These are phyloP conservation scores for Sarcophilus harrisii DNA, from an alignment of 2,797 vertebrate genomes.

Conservation along the genomic window DNA sequence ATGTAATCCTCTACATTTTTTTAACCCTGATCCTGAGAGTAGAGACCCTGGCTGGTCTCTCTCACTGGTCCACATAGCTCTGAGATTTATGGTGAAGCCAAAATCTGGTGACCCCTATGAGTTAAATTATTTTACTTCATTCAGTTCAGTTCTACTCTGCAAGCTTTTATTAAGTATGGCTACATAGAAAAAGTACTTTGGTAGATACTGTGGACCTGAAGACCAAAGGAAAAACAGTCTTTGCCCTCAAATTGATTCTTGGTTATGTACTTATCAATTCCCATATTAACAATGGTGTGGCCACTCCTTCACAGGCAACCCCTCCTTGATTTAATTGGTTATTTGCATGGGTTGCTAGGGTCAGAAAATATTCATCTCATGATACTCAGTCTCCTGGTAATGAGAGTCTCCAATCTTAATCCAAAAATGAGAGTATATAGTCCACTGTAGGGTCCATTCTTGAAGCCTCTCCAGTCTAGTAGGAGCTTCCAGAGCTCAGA, in stretches of 20 bases:
- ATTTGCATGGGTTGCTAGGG: background rate
- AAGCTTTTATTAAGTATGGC: background rate
- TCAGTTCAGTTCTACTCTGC: background rate
- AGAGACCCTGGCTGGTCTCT: background rate
- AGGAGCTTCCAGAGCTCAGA: background rate
- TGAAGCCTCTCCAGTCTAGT: background rate
- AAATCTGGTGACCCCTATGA: background rate
- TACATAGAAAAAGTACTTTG: background rate
- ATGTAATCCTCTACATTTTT: background rate
- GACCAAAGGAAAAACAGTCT: background rate
- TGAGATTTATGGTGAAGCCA: background rate
- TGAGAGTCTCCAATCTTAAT: background rate
- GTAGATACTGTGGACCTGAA: background rate
- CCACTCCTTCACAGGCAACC: background rate
- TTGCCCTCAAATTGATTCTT: background rate
- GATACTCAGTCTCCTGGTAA: background rate
- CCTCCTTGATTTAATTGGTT: background rate
- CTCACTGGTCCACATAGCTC: background rate
- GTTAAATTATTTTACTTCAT: background rate
- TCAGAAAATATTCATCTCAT: background rate
- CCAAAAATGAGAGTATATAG: background rate
- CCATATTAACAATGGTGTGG: background rate
- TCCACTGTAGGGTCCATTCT: background rate
- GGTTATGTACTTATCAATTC: background rate
- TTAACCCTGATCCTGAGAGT: background rate